Evolutionary conservation across 2,797 vertebrate species (phyloP), one percentile per base, ranked within the genome.

Genomic region (Simalia tracyae): DNA sequence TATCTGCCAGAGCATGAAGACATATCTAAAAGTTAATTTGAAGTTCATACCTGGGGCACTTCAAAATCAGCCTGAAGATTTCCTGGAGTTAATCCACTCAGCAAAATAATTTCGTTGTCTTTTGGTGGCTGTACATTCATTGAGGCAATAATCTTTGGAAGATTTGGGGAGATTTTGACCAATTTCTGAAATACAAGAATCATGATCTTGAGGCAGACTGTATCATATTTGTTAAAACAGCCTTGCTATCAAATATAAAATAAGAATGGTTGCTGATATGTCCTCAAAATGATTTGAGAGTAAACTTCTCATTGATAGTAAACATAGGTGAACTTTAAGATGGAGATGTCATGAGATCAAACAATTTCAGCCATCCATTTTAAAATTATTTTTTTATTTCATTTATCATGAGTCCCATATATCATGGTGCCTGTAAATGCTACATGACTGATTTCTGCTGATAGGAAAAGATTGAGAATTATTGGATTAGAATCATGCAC

Each of bases 101-200:
- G 97, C 93, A 99, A 97, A 64, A 99, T 97, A 95, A 99, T 98
- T 97, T 99, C 99, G 92, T 99, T 99, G 96, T 99, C 98, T 96
- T 98, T 99, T 3, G 98, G 98, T 91, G 98, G 98, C 94, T 98
- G 98, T 90, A 98, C 97, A 0, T 98, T 98, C 97, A 99, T 98
- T 0, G 98, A 98, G 94, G 97, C 98, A 96, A 99, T 98, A 68
- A 99, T 98, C 96, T 98, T 98, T 95, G 98, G 99, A 96, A 99
- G 97, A 93, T 98, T 99, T 94, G 99, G 98, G 89, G 99, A 99
- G 92, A 99, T 95, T 0, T 95, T 98, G 93, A 98, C 97, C 97
- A 99, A 89, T 97, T 98, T 99, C 99, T 99, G 97, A 87, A 96
- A 86, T 7, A 60, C 0, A 91, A 96, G 92, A 96, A 90, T 66